phyloP scores from a whole-genome alignment of 2,888 invertebrate genomes.

The Cephonodes hylas region DNA sequence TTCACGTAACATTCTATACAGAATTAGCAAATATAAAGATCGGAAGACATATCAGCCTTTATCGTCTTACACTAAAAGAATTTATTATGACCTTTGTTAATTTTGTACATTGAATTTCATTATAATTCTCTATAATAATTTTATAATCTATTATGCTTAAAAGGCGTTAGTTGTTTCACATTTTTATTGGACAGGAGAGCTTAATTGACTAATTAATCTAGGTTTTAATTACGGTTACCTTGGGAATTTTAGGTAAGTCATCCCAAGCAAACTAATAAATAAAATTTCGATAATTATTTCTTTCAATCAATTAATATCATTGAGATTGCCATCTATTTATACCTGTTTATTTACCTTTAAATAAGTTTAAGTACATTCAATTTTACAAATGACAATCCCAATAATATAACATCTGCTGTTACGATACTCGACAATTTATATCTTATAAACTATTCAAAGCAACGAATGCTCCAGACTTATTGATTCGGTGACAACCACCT shows the following conservation, averaged over 20 bases:
- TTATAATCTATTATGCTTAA: background rate
- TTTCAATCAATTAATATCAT: no score
- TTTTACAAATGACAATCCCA: no score
- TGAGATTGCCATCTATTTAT: no score
- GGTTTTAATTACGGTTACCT: background rate
- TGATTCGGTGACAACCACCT: background rate
- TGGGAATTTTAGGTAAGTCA: no score
- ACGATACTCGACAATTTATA: no score
- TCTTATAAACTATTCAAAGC: no score
- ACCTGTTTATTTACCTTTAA: no score
- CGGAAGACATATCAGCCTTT: slow-evolving; percentile 47
- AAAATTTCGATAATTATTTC: no score
- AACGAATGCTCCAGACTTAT: background rate
- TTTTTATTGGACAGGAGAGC: background rate
- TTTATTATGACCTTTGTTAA: slow-evolving; percentile 36
- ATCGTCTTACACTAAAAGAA: slow-evolving; percentile 22
- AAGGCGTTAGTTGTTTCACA: background rate
- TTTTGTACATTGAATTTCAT: slow-evolving; percentile 40
- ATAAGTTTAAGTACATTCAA: no score
- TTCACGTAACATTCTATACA: background rate
- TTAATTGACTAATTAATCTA: background rate
- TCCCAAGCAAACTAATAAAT: no score
- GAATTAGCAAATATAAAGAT: slow-evolving; percentile 17
- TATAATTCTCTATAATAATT: background rate
- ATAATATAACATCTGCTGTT: no score